Conservation (phyloP, 2,113 vertebrate species). For the Gymnarchus niloticus region DNA sequence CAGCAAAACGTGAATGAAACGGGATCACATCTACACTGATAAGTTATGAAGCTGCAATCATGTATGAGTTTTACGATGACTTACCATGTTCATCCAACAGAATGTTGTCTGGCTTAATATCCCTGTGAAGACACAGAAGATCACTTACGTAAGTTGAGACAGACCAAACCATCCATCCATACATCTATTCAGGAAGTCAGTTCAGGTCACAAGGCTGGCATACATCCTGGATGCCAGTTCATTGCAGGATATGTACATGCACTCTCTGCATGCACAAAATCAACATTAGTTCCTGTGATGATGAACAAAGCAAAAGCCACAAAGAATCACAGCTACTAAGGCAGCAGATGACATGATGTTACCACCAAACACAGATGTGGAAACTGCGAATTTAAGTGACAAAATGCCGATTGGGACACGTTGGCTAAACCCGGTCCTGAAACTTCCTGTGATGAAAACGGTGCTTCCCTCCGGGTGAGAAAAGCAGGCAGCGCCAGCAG, state of each 20-base stretch:
- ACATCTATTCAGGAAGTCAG: background rate
- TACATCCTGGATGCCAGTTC: background rate
- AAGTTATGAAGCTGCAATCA: too few species aligned
- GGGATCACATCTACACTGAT: too few species aligned
- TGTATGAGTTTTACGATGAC: slow-evolving; percentile 32
- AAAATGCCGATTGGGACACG: too few species aligned
- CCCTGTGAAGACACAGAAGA: slow-evolving; percentile 63
- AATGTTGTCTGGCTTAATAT: slow-evolving; percentile 98
- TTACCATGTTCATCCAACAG: slow-evolving; percentile 94
- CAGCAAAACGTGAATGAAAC: background rate
- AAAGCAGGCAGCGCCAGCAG: background rate
- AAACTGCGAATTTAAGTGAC: background rate
- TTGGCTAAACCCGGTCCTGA: background rate
- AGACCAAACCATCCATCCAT: background rate
- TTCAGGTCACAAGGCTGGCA: background rate
- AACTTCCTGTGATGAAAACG: background rate
- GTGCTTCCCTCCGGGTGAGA: background rate
- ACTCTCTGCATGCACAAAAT: background rate
- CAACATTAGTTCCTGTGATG: background rate
- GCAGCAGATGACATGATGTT: too few species aligned
- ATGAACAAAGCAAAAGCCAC: background rate
- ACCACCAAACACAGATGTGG: too few species aligned
- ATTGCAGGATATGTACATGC: background rate
- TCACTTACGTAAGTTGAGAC: slow-evolving; percentile 27
- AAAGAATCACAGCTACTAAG: too few species aligned